Conservation (phyloP, 2,113 vertebrate genomes). For the Rhea americana region DNA sequence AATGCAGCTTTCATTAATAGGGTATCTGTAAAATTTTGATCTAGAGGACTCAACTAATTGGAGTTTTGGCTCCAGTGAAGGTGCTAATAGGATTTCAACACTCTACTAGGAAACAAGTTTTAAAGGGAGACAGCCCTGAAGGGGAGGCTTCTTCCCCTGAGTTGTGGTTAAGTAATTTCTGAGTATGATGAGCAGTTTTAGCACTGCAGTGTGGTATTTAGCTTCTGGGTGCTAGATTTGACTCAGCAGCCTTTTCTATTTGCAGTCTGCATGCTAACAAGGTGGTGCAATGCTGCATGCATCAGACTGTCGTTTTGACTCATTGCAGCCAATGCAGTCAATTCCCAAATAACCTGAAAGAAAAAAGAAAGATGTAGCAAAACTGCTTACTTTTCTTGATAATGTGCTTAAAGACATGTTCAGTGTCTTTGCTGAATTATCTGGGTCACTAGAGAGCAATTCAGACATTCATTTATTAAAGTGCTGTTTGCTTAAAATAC, state of each 20-base stretch:
- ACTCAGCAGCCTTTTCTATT: conserved; percentile 32
- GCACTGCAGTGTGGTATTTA: not conserved
- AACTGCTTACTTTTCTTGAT: not conserved
- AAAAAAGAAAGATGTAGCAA: not conserved
- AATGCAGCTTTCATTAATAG: not conserved
- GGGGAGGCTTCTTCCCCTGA: not conserved
- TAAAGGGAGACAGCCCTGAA: not conserved
- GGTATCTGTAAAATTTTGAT: not conserved
- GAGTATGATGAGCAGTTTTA: not conserved
- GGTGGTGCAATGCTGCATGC: conserved; percentile 23
- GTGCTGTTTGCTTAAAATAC: conserved; percentile 31
- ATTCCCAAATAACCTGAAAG: not conserved
- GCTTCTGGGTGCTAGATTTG: conserved; percentile 17
- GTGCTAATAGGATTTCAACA: not conserved
- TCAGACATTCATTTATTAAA: conserved; percentile 40
- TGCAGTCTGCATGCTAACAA: not conserved
- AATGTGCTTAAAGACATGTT: not conserved
- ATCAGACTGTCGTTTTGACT: not conserved
- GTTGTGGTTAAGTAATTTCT: conserved; percentile 14
- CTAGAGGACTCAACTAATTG: not conserved
- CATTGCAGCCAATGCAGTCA: not conserved
- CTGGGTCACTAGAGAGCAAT: conserved; percentile 6
- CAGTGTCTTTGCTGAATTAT: not conserved
- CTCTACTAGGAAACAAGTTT: not conserved
- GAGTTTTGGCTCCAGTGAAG: not conserved